Evolutionary conservation across 2,888 invertebrate species (phyloP).

Genomic region (Camptogramma bilineatum): DNA sequence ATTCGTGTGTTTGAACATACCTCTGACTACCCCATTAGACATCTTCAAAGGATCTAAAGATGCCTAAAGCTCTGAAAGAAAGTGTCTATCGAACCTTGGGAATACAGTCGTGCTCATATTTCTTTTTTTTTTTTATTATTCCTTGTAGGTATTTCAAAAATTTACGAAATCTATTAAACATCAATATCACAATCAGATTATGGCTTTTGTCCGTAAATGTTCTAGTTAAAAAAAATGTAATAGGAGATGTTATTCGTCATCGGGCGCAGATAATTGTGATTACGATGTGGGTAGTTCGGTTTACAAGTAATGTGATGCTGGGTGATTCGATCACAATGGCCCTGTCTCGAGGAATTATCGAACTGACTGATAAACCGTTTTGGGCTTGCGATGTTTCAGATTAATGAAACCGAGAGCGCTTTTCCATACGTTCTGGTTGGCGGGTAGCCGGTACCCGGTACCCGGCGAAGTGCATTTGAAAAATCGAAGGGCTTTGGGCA

Average conservation of each 20-base stretch:
- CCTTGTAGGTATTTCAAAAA: background rate
- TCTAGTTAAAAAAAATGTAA: constrained; percentile 37
- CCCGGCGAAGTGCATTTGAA: no score
- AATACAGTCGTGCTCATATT: no score
- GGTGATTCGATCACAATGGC: constrained; percentile 58
- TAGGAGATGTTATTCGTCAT: constrained; percentile 34
- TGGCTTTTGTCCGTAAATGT: constrained; percentile 30
- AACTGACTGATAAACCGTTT: constrained; percentile 18
- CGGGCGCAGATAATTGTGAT: constrained; percentile 48
- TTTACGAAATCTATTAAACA: constrained; percentile 8
- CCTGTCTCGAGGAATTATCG: constrained; percentile 56
- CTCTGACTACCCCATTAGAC: no score
- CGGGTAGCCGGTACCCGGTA: no score
- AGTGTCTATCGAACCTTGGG: no score
- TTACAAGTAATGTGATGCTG: constrained; percentile 40
- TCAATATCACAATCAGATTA: constrained; percentile 34
- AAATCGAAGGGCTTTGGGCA: no score
- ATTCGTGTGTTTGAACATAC: no score
- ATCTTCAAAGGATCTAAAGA: no score
- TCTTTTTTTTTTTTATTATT: background rate
- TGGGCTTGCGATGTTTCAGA: constrained; percentile 11
- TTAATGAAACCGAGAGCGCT: background rate
- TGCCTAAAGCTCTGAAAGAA: no score
- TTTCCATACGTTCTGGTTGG: no score
- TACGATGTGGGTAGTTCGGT: constrained; percentile 30